Conservation (phyloP, 2,888 invertebrate species). For the Macrosiphum euphorbiae region DNA sequence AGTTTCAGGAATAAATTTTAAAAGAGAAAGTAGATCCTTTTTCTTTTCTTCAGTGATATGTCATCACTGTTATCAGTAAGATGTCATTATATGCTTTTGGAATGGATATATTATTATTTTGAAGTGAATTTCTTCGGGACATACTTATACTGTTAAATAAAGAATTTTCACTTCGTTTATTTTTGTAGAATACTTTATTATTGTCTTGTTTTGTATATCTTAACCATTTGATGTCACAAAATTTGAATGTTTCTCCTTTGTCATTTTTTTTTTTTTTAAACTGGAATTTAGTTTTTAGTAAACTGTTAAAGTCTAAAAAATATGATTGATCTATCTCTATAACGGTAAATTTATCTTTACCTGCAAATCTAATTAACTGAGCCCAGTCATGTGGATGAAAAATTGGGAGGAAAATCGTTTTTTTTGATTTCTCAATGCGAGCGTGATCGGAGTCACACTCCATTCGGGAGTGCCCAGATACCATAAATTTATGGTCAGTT, state of each 20-base stretch:
- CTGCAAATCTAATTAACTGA: neutral
- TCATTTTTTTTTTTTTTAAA: neutral
- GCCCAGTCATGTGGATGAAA: neutral
- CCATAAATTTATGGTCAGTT: neutral
- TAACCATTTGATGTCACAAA: constrained; percentile 7
- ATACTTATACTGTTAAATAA: neutral
- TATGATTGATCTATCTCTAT: too few relatives aligned
- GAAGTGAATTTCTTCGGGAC: neutral
- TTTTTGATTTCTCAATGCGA: neutral
- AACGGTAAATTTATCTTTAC: neutral
- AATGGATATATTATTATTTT: neutral
- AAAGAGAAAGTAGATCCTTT: constrained; percentile 11
- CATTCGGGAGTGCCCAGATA: neutral
- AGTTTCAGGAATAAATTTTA: neutral
- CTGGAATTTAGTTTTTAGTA: constrained; percentile 19
- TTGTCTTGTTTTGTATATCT: constrained; percentile 13
- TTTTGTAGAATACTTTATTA: constrained; percentile 18
- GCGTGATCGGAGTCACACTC: too few relatives aligned
- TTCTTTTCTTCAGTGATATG: neutral
- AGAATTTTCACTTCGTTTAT: neutral
- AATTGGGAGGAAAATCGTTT: neutral
- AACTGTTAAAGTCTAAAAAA: neutral
- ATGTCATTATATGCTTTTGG: neutral
- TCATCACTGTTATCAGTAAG: too few relatives aligned
- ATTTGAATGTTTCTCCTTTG: neutral